Evolutionary conservation across 1,140 invertebrate species (phyloP).

Genomic region (Drosophila parabipectinata): DNA sequence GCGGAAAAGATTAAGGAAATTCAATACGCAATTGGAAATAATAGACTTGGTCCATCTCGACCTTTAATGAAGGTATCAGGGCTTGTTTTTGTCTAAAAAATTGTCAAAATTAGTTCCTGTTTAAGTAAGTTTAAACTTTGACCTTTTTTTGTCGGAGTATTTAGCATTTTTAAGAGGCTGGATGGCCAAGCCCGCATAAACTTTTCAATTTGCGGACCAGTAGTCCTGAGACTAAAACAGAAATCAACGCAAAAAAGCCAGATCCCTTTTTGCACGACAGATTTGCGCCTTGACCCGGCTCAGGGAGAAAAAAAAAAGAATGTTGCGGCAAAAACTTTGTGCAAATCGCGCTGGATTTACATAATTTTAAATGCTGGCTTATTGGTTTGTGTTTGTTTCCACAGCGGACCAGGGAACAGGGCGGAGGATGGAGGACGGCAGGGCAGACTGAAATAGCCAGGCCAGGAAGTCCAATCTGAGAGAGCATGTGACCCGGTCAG

Average conservation of each 20-base stretch:
- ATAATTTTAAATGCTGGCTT: constrained; percentile 77
- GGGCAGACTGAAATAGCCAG: constrained; percentile 23
- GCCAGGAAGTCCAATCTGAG: constrained; percentile 29
- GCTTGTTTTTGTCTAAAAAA: not conserved
- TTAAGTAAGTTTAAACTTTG: not conserved
- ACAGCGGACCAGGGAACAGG: constrained; percentile 30
- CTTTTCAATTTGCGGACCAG: constrained; percentile 70
- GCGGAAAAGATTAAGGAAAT: not conserved
- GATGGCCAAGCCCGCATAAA: constrained; percentile 22
- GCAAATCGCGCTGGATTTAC: constrained; percentile 72
- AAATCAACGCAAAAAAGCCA: constrained; percentile 39
- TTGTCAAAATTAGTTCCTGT: not conserved
- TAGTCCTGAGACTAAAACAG: constrained; percentile 26
- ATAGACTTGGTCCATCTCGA: not conserved
- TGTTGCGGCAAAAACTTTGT: constrained; percentile 60
- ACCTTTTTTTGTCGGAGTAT: constrained; percentile 4
- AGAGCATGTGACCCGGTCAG: constrained; percentile 55
- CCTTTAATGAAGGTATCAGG: too few relatives aligned
- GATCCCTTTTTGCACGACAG: constrained; percentile 63
- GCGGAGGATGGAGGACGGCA: not conserved
- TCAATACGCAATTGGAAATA: not conserved
- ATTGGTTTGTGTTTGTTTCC: constrained; percentile 74
- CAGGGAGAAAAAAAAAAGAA: constrained; percentile 6
- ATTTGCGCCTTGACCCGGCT: constrained; percentile 68
- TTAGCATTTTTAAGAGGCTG: constrained; percentile 35